Evolutionary conservation across 2,797 vertebrate species (phyloP), one percentile per base, ranked within the genome.

Genomic region (Somateria mollissima): DNA sequence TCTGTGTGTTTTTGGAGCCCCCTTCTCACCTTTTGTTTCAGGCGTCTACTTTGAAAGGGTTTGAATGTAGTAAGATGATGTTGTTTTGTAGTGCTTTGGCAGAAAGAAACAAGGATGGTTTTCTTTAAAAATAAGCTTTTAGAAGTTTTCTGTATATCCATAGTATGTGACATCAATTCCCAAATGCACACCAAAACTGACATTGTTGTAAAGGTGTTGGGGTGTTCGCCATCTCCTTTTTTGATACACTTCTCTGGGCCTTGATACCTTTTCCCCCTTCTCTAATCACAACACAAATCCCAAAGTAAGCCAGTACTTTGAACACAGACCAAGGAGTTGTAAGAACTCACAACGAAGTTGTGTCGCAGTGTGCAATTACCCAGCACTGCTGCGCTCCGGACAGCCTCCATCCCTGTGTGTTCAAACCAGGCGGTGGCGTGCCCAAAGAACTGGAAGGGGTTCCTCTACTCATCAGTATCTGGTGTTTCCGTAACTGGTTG

Each of bases 401-500:
- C 18, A 22, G 2, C 6, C n/a, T 70, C 65, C n/a, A 2, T 36
- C 57, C 51, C 58, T 4, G 1, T 25, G 7, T 8, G 13, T 6
- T 70, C 47, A n/a, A n/a, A 36, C 24, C 45, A 13, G 57, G 73
- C 69, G 34, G 19, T 0, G 0, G 2, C 1, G 0, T 27, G 28
- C 39, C 65, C 11, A 34, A 39, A 14, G 58, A 30, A 11, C 11
- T 56, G 51, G 36, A 10, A 22, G 24, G 69, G 13, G 19, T 30
- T 37, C 51, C 39, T 54, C 24, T 37, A 58, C 27, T 36, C 18
- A 0, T 7, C 25, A 28, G 25, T 13, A 5, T 5, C 47, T 19
- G 19, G 1, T 21, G 49, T 1, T 30, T 56, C 34, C 82, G 47
- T 28, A 69, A 0, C 32, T 15, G 36, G 28, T 56, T 47, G 32